phyloP scores from a whole-genome alignment of 37 sponge, comb jelly and placozoan genomes.

The Theonella swinhoei region DNA sequence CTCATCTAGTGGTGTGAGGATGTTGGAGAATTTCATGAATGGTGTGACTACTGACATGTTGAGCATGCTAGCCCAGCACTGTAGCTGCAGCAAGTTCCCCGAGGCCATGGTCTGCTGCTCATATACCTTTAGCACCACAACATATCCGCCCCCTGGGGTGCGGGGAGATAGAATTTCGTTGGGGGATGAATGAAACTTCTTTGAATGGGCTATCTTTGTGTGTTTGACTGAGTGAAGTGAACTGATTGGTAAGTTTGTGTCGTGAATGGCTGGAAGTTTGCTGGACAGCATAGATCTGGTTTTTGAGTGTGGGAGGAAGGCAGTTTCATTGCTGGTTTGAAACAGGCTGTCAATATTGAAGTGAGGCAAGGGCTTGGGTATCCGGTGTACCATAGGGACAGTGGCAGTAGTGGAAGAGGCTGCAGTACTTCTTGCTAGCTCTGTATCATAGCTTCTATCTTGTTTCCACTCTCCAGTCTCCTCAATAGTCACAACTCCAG shows the following conservation, averaged over 20 bases:
- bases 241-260: not conserved
- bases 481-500: too few relatives aligned
- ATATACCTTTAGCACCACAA: slow-evolving; percentile 19
- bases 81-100: slow-evolving; percentile 46
- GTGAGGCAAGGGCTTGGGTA: not conserved
- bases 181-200: not conserved
- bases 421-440: too few relatives aligned
- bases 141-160: slow-evolving; percentile 1
- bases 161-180: not conserved
- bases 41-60: slow-evolving; percentile 40
- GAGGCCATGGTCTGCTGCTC: slow-evolving; percentile 55
- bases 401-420: not conserved
- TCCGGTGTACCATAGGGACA: too few relatives aligned
- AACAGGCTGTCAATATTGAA: not conserved
- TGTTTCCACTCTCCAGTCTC: too few relatives aligned
- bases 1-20: slow-evolving; percentile 10
- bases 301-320: not conserved
- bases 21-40: slow-evolving; percentile 13
- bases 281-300: too few relatives aligned
- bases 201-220: not conserved
- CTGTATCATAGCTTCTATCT: too few relatives aligned
- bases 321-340: not conserved
- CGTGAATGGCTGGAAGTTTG: not conserved
- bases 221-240: too few relatives aligned
- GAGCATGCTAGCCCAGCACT: slow-evolving; percentile 58